Evolutionary conservation across 2,797 vertebrate genomes (phyloP).

Genomic region (Streptopelia turtur): DNA sequence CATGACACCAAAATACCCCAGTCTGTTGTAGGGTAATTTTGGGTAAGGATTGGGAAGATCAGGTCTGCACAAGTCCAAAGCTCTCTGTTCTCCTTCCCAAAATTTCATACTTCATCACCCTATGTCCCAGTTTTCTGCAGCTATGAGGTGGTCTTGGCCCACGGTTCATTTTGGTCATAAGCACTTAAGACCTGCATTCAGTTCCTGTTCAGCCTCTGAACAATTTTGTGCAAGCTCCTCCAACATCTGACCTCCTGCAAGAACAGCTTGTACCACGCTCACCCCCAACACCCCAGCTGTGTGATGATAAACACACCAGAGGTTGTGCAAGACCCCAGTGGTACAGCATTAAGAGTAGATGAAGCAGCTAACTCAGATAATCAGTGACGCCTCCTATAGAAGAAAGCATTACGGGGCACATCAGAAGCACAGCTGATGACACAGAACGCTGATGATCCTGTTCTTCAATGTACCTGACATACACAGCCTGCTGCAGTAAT

Average conservation of each 20-base stretch:
- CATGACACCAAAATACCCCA: not conserved
- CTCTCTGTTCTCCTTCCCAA: not conserved
- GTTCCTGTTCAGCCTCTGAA: not conserved
- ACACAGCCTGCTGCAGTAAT: not conserved
- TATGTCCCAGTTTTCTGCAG: not conserved
- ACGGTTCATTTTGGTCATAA: not conserved
- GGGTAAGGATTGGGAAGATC: not conserved
- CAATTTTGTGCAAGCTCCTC: not conserved
- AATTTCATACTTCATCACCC: not conserved
- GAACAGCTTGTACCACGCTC: fast-evolving
- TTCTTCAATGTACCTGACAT: not conserved
- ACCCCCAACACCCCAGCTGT: not conserved
- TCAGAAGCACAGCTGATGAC: not conserved
- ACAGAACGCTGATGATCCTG: not conserved
- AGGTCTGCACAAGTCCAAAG: not conserved
- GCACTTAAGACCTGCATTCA: not conserved
- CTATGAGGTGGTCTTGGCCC: not conserved
- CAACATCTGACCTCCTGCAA: not conserved
- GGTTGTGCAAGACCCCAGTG: not conserved
- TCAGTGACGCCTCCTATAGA: not conserved
- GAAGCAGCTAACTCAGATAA: not conserved
- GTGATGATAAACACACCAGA: not conserved
- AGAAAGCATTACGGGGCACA: not conserved
- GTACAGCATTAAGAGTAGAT: fast-evolving
- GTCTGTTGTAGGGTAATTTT: not conserved